Conservation (phyloP, 2,888 invertebrate species). For the Suillia variegata region DNA sequence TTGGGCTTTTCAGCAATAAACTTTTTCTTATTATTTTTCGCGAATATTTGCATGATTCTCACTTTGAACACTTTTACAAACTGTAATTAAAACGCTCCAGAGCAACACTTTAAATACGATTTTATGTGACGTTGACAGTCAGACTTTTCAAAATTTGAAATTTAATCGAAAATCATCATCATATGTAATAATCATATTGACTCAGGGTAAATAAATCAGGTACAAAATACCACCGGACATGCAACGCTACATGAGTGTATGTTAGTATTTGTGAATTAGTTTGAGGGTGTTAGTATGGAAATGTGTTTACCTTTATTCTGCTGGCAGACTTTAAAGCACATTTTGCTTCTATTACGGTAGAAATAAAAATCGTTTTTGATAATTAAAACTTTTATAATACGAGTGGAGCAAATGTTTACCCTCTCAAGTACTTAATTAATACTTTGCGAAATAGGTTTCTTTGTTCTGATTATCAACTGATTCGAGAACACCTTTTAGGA, state of each 20-base stretch:
- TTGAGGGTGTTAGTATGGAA: too few species aligned
- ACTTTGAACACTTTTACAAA: conserved; percentile 21
- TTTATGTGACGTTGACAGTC: conserved; percentile 13
- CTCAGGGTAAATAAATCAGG: conserved; percentile 37
- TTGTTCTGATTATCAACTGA: background rate
- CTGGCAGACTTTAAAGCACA: too few species aligned
- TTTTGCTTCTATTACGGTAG: too few species aligned
- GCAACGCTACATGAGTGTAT: too few species aligned
- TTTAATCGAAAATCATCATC: conserved; percentile 38
- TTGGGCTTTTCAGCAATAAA: background rate
- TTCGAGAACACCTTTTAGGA: background rate
- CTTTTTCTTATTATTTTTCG: background rate
- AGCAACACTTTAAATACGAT: conserved; percentile 9
- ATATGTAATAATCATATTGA: conserved; percentile 51
- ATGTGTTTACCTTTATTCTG: too few species aligned
- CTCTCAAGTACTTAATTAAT: too few species aligned
- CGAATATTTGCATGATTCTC: conserved; percentile 32
- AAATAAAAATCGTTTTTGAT: too few species aligned
- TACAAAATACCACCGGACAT: conserved; percentile 32
- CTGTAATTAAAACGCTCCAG: conserved; percentile 11
- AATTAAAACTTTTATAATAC: too few species aligned
- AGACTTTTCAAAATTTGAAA: conserved; percentile 27
- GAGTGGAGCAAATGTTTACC: too few species aligned
- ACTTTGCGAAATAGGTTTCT: too few species aligned
- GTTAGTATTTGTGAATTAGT: background rate